A percentile compares a stretch with the other conserved stretches of the same genome.
These are phyloP conservation scores for Anguilla pacifica DNA, from an alignment of 2,797 vertebrate genomes.

Conservation along the genomic window DNA sequence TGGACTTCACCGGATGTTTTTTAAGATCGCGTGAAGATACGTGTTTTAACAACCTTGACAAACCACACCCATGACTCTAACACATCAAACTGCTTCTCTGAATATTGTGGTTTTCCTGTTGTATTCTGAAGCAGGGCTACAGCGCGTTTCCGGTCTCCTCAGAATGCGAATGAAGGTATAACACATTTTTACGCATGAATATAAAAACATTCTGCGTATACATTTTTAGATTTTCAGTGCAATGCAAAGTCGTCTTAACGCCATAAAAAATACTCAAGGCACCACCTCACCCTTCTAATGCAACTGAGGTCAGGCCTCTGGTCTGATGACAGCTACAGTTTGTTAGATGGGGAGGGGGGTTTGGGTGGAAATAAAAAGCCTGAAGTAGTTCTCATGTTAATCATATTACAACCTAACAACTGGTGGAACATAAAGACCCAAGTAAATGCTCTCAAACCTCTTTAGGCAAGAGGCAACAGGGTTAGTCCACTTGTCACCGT, in stretches of 20 bases:
- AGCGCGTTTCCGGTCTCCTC: not conserved
- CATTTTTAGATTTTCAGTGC: not conserved
- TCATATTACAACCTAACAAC: no score
- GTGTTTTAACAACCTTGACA: not conserved
- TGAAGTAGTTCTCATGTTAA: no score
- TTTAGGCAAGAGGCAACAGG: no score
- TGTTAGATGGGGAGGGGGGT: no score
- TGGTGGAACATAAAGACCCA: no score
- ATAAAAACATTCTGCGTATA: not conserved
- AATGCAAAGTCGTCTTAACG: not conserved
- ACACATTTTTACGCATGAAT: not conserved
- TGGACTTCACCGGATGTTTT: not conserved
- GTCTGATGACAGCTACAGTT: no score
- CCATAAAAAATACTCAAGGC: no score
- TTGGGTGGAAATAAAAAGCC: no score
- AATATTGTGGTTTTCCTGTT: constrained; percentile 9
- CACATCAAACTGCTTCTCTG: not conserved
- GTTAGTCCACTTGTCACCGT: no score
- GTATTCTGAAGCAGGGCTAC: not conserved
- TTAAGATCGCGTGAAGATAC: not conserved
- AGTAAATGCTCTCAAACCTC: no score
- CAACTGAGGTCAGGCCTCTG: no score
- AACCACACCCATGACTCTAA: not conserved
- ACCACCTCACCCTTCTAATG: no score
- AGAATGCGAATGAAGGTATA: not conserved